Percentiles rank a stretch among this genome's conserved stretches.
These are phyloP conservation scores for Drosophila punjabiensis DNA, from an alignment of 1,140 invertebrate species.

Conservation along the genomic window DNA sequence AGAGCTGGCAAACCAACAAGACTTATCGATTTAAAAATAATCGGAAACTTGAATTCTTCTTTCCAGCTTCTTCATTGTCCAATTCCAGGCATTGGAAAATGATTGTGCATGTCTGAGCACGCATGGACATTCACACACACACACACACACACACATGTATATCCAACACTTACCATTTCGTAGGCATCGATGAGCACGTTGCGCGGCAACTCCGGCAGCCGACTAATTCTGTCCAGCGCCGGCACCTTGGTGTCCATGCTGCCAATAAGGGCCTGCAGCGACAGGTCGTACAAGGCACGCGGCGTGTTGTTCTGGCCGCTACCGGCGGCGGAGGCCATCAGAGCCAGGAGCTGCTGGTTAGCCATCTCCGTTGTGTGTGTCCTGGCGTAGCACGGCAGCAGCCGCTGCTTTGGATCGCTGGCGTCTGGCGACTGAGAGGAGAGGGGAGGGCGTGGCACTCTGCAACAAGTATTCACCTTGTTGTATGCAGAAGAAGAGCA, in stretches of 20 bases:
- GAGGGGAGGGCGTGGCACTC: slow-evolving; percentile 34
- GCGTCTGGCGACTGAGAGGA: neutral
- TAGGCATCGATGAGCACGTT: slow-evolving; percentile 80
- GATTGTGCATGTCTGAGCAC: neutral
- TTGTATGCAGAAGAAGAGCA: neutral
- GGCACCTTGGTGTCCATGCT: slow-evolving; percentile 68
- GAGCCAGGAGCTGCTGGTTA: slow-evolving; percentile 52
- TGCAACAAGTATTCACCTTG: slow-evolving; percentile 57
- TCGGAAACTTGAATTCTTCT: neutral
- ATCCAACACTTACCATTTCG: slow-evolving; percentile 69
- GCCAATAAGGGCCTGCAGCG: slow-evolving; percentile 60
- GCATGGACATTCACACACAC: neutral
- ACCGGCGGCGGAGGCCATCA: slow-evolving; percentile 45
- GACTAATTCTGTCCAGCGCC: slow-evolving; percentile 63
- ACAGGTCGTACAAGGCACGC: slow-evolving; percentile 58
- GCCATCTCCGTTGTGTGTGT: slow-evolving; percentile 54
- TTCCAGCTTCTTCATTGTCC: neutral
- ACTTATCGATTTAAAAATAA: neutral
- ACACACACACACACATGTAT: neutral
- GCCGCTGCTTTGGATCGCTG: neutral
- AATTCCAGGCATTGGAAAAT: neutral
- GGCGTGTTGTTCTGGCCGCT: slow-evolving; percentile 52
- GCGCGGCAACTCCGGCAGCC: slow-evolving; percentile 73
- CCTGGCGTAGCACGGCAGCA: neutral
- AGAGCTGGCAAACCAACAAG: too few relatives aligned